Base-by-base conservation (phyloP, 2,888 invertebrate genomes). In the Pseudococcus longispinus region DNA sequence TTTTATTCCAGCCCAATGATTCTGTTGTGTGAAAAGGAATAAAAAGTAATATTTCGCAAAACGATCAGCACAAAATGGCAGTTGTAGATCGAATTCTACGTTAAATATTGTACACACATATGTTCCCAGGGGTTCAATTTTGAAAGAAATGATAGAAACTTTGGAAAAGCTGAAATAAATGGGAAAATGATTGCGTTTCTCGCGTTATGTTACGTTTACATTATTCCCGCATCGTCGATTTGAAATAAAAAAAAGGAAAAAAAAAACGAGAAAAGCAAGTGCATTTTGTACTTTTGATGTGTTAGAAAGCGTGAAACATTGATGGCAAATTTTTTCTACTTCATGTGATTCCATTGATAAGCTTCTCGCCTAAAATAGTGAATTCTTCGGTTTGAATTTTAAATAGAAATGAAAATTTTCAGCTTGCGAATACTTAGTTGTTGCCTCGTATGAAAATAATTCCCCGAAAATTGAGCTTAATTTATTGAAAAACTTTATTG, bases 181-280 rank as follows among this genome's bases (percentile, higher is more conserved):
- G 84, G 84, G 60, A 55, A 84, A 84, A 84, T 55, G 84, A 84
- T 84, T 51, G 60, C 60, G 51, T 55, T 84, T 84, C 84, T 51
- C 44, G 55, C 83, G 55, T 60, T 60, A 23, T 20, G 51, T 60
- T 55, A 84, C 84, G 55, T 83, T 84, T 84, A 55, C 55, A 84
- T 84, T 84, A 84, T 84, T 84, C 84, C 84, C 84, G 84, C 84
- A 55, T 84, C 84, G 84, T 84, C 84, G 60, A 84, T 84, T 84
- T 60, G 32, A 84, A 51, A 60, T 23, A n/a, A 84, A 80, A 42
- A 74, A 74, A 32, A 32, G 9, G 60, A 80, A 42, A 74, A 74
- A 32, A 32, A 74, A 70, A 13, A 15, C 29, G 32, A 4, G 42
- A 20, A 80, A 80, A 80, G 13, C 70, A 80, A 80, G 13, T 80